A percentile compares a stretch with the other conserved stretches of the same genome.
These are phyloP conservation scores for Hyphantria cunea DNA, from an alignment of 1,140 invertebrate genomes.

Conservation along the genomic window DNA sequence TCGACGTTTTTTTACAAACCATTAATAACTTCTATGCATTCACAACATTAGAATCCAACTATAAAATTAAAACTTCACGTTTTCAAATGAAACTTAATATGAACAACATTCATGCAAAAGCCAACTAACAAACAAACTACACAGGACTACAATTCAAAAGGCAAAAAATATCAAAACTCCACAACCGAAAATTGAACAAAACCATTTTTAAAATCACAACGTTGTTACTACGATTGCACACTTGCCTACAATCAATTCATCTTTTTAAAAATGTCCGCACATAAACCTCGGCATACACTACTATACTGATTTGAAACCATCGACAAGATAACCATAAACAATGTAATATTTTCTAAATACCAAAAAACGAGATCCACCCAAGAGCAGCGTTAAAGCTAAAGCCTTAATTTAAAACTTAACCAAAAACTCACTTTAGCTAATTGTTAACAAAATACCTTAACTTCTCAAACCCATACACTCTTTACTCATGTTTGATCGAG, in stretches of 20 bases:
- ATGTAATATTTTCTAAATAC: no score
- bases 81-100: conserved; percentile 14
- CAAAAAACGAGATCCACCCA: conserved; percentile 6
- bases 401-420: neutral
- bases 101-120: conserved; percentile 16
- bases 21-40: no score
- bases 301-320: neutral
- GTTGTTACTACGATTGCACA: conserved; percentile 32
- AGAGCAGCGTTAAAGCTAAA: neutral
- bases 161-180: conserved; percentile 18
- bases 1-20: no score
- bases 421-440: neutral
- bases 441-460: neutral
- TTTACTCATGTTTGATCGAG: no score
- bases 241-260: conserved; percentile 28
- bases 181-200: conserved; percentile 36
- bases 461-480: no score
- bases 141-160: conserved; percentile 3
- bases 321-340: no score
- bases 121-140: conserved; percentile 9
- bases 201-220: conserved; percentile 33
- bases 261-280: conserved; percentile 1
- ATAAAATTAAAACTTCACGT: conserved; percentile 16
- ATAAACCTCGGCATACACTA: conserved; percentile 29
- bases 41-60: neutral